Conservation (phyloP, 2,888 invertebrate species). For the Polydrusus pterygomalis region DNA sequence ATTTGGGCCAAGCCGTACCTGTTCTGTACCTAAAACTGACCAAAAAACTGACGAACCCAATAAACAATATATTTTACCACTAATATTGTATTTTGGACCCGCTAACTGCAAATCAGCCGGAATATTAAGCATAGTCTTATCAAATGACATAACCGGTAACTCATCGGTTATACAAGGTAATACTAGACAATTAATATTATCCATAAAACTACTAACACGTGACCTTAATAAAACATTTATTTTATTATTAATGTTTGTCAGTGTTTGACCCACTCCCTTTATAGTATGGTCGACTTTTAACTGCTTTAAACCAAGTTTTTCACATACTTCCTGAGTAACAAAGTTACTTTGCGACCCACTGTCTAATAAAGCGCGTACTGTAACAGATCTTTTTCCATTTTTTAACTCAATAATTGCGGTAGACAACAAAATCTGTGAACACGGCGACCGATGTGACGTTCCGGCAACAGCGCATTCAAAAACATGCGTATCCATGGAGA, state of each 20-base stretch:
- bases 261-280: constrained; percentile 23
- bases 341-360: constrained; percentile 32
- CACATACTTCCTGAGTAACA: constrained; percentile 18
- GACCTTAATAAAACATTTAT: constrained; percentile 24
- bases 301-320: constrained; percentile 15
- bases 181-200: constrained; percentile 37
- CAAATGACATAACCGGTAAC: constrained; percentile 36
- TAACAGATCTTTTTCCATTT: constrained; percentile 8
- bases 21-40: constrained; percentile 10
- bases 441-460: background rate
- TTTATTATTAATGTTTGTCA: constrained; percentile 25
- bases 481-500: background rate
- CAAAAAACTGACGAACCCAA: constrained; percentile 22
- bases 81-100: constrained; percentile 5
- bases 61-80: constrained; percentile 9
- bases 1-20: constrained; percentile 23
- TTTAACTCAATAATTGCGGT: constrained; percentile 19
- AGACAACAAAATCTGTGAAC: constrained; percentile 27
- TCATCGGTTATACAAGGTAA: constrained; percentile 42
- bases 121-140: constrained; percentile 28
- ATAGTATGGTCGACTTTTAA: constrained; percentile 14
- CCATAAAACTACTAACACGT: constrained; percentile 15
- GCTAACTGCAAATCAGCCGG: constrained; percentile 6
- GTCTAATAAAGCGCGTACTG: no score
- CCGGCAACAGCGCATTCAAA: background rate